These are phyloP conservation scores for Eubasilissa splendida DNA, from an alignment of 2,888 invertebrate genomes.

Conservation along the genomic window DNA sequence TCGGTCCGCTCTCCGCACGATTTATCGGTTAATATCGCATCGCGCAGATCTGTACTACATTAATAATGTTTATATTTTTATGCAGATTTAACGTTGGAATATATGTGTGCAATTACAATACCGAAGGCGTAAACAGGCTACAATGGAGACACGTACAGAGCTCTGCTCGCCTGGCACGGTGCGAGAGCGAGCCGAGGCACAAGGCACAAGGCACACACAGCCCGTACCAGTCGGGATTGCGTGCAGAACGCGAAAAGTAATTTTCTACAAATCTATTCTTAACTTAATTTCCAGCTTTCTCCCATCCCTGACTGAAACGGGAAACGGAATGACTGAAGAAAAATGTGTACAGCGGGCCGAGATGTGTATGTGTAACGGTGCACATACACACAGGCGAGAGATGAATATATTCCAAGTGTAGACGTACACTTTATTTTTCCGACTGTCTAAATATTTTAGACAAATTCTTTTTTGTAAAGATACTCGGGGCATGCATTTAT, in stretches of 20 bases:
- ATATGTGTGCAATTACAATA: neutral
- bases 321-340: slow-evolving; percentile 37
- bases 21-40: no score
- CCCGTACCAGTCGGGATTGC: slow-evolving; percentile 45
- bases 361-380: no score
- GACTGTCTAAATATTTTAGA: neutral
- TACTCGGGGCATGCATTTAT: no score
- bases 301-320: slow-evolving; percentile 80
- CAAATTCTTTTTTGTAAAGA: neutral
- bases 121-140: neutral
- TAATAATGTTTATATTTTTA: no score
- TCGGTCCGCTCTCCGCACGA: no score
- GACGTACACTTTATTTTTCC: neutral
- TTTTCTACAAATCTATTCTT: slow-evolving; percentile 56
- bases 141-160: slow-evolving; percentile 31
- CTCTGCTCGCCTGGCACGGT: slow-evolving; percentile 49
- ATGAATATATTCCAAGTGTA: no score
- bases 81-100: neutral
- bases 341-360: neutral
- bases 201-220: neutral
- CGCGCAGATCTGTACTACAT: no score
- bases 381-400: no score
- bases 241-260: slow-evolving; percentile 55
- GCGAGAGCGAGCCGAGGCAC: neutral
- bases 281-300: slow-evolving; percentile 55